phyloP scores from a whole-genome alignment of 2,113 vertebrate species.

The Stictonetta naevosa region DNA sequence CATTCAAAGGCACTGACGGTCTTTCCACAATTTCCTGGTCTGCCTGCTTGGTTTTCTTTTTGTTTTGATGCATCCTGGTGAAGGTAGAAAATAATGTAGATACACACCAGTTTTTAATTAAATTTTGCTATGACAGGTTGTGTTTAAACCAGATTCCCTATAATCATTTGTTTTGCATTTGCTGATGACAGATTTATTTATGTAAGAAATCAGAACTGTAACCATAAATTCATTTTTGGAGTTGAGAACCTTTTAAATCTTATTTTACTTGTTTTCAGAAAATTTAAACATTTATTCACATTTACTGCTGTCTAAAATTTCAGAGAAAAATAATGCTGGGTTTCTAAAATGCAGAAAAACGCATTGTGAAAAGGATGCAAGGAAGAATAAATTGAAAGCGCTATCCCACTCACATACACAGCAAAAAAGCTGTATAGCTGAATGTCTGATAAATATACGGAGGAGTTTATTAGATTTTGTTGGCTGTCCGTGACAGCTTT shows the following conservation, averaged over 20 bases:
- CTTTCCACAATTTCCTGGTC: neutral
- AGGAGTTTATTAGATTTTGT: neutral
- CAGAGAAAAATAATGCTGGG: neutral
- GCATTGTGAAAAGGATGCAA: neutral
- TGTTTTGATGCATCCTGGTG: neutral
- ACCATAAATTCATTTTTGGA: constrained; percentile 17
- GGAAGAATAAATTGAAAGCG: neutral
- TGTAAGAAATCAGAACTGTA: constrained; percentile 15
- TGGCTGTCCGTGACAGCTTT: neutral
- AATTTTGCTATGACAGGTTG: constrained; percentile 20
- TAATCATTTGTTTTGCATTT: constrained; percentile 46
- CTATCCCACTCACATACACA: neutral
- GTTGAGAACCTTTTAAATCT: neutral
- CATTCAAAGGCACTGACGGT: neutral
- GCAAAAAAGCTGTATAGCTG: neutral
- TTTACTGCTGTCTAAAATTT: neutral
- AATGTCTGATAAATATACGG: neutral
- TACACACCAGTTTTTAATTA: constrained; percentile 6
- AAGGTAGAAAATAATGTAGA: constrained; percentile 30
- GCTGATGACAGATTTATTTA: constrained; percentile 54
- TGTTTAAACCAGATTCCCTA: constrained; percentile 32
- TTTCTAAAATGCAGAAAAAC: neutral
- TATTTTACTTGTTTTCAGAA: constrained; percentile 17
- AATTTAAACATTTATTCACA: neutral
- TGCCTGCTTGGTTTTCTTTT: constrained; percentile 3